Evolutionary conservation across 2,797 vertebrate species (phyloP).

Genomic region (Mastacembelus armatus): DNA sequence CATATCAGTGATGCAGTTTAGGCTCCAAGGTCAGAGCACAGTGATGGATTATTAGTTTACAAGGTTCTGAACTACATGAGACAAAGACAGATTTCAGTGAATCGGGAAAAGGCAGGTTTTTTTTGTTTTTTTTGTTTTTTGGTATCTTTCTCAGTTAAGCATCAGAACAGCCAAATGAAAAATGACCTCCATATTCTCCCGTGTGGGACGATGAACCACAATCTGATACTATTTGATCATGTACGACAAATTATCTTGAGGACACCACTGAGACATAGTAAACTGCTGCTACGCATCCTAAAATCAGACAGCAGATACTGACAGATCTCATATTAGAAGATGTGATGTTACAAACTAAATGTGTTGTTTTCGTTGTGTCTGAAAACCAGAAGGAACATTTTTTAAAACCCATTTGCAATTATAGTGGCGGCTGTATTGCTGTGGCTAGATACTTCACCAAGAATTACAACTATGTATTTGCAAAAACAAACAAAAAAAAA

Average conservation of each 20-base stretch:
- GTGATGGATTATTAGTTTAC: constrained; percentile 78
- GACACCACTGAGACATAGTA: too few relatives aligned
- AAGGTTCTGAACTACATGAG: constrained; percentile 49
- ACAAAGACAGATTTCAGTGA: constrained; percentile 69
- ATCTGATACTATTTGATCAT: constrained; percentile 28
- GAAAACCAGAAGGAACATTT: too few relatives aligned
- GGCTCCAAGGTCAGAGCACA: constrained; percentile 71
- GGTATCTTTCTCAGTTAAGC: constrained; percentile 22
- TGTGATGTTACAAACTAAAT: too few relatives aligned
- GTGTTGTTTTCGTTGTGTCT: too few relatives aligned
- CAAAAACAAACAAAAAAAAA: too few relatives aligned
- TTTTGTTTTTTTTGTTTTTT: constrained; percentile 25
- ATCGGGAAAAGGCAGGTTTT: constrained; percentile 45
- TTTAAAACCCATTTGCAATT: too few relatives aligned
- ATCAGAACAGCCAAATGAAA: constrained; percentile 57
- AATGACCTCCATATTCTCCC: constrained; percentile 30
- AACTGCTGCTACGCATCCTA: neutral
- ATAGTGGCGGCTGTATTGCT: too few relatives aligned
- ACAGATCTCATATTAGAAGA: too few relatives aligned
- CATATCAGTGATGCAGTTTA: constrained; percentile 61
- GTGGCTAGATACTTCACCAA: too few relatives aligned
- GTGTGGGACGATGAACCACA: constrained; percentile 34
- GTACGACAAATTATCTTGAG: constrained; percentile 1
- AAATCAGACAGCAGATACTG: neutral
- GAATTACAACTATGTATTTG: too few relatives aligned